Percentiles rank a stretch among this genome's conserved stretches.
Evolutionary conservation across 2,113 vertebrate species (phyloP).

Genomic region (Zeus faber): DNA sequence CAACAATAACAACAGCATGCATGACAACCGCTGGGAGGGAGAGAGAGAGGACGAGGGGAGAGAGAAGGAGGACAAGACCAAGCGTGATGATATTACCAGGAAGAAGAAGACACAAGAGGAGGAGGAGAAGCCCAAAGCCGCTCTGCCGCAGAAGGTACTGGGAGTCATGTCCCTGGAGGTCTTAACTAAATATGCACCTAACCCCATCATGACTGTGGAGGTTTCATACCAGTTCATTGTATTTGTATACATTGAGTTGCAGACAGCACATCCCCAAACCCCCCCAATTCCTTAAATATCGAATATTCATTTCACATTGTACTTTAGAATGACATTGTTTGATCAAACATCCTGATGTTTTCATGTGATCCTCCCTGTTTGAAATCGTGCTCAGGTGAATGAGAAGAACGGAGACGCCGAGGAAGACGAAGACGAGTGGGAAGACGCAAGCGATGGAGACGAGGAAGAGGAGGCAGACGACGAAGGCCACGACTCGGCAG

Average conservation of each 20-base stretch:
- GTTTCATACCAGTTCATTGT: no score
- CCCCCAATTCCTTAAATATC: no score
- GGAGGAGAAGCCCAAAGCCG: slow-evolving; percentile 33
- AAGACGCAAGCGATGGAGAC: slow-evolving; percentile 53
- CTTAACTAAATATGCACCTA: background rate
- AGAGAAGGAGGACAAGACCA: slow-evolving; percentile 43
- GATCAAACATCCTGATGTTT: no score
- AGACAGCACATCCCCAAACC: no score
- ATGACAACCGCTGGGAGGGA: slow-evolving; percentile 89
- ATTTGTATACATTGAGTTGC: no score
- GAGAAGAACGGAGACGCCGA: slow-evolving; percentile 37
- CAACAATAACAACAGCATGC: slow-evolving; percentile 87
- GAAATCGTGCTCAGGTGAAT: slow-evolving; percentile 27
- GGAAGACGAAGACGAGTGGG: slow-evolving; percentile 59
- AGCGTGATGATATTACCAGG: slow-evolving; percentile 13
- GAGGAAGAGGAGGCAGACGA: slow-evolving; percentile 22
- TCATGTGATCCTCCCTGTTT: background rate
- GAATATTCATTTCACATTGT: no score
- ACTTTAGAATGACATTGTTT: no score
- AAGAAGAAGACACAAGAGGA: slow-evolving; percentile 23
- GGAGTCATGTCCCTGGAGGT: background rate
- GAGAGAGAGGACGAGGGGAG: slow-evolving; percentile 54
- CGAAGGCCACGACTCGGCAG: slow-evolving; percentile 56
- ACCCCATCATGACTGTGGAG: background rate
- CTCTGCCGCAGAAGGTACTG: slow-evolving; percentile 49